Evolutionary conservation across 2,113 vertebrate genomes (phyloP).

Genomic region (Podocnemis expansa): DNA sequence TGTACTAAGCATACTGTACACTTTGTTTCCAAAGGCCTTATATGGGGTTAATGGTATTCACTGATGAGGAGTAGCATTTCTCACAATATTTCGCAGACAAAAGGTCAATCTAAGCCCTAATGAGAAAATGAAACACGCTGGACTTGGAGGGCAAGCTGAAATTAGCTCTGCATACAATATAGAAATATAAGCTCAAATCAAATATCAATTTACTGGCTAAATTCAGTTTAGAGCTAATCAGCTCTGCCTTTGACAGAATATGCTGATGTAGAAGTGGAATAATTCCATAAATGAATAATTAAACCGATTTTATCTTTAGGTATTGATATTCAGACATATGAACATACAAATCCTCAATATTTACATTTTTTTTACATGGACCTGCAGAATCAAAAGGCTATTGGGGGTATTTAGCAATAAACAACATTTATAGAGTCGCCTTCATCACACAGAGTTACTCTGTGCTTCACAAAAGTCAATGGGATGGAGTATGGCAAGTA

Average conservation of each 20-base stretch:
- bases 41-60: slow-evolving; percentile 37
- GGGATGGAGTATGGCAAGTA: neutral
- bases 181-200: slow-evolving; percentile 53
- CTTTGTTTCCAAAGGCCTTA: slow-evolving; percentile 3
- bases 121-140: slow-evolving; percentile 36
- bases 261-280: slow-evolving; percentile 63
- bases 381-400: slow-evolving; percentile 45
- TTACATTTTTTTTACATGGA: slow-evolving; percentile 57
- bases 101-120: slow-evolving; percentile 53
- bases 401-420: slow-evolving; percentile 1
- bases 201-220: slow-evolving; percentile 63
- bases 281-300: slow-evolving; percentile 70
- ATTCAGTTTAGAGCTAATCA: slow-evolving; percentile 74
- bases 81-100: slow-evolving; percentile 35
- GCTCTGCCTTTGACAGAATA: slow-evolving; percentile 68
- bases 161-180: slow-evolving; percentile 17
- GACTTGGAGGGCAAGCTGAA: slow-evolving; percentile 19
- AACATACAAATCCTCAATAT: slow-evolving; percentile 66
- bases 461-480: slow-evolving; percentile 18
- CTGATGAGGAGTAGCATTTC: slow-evolving; percentile 28
- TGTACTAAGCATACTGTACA: neutral
- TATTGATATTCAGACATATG: slow-evolving; percentile 62
- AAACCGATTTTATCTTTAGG: slow-evolving; percentile 71
- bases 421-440: neutral
- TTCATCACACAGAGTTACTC: neutral